Evolutionary conservation across 2,797 vertebrate species (phyloP).

Genomic region (Sebastes nivosus): DNA sequence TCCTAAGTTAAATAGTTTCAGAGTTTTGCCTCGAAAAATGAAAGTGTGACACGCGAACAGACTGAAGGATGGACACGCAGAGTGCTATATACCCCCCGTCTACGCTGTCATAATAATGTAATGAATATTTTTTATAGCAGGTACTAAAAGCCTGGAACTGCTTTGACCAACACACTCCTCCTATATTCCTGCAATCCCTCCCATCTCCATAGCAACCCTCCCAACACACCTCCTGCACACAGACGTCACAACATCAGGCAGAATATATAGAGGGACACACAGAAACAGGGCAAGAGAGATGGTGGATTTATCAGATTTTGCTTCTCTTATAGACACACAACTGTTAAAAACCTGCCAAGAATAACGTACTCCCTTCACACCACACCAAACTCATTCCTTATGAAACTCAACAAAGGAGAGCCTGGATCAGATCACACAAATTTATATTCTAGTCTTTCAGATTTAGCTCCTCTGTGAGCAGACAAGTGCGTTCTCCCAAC

Average conservation of each 20-base stretch:
- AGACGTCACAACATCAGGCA: conserved; percentile 74
- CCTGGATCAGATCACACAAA: conserved; percentile 32
- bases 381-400: conserved; percentile 63
- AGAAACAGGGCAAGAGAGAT: conserved; percentile 71
- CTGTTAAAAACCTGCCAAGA: neutral
- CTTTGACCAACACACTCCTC: neutral
- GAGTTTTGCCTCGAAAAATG: too few relatives aligned
- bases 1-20: too few relatives aligned
- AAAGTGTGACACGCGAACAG: too few relatives aligned
- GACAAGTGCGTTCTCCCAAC: neutral
- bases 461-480: neutral
- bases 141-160: neutral
- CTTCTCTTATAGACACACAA: conserved; percentile 9
- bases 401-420: conserved; percentile 60
- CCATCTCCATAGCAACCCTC: conserved; percentile 1
- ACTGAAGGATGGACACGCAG: too few relatives aligned
- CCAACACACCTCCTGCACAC: conserved; percentile 84
- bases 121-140: neutral
- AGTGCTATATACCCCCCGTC: too few relatives aligned
- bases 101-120: neutral
- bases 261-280: conserved; percentile 68
- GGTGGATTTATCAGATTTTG: conserved; percentile 53
- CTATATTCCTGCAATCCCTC: conserved; percentile 7
- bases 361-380: conserved; percentile 12
- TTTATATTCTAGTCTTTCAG: neutral